phyloP scores from a whole-genome alignment of 2,797 vertebrate genomes.

The Spatula versicolor region DNA sequence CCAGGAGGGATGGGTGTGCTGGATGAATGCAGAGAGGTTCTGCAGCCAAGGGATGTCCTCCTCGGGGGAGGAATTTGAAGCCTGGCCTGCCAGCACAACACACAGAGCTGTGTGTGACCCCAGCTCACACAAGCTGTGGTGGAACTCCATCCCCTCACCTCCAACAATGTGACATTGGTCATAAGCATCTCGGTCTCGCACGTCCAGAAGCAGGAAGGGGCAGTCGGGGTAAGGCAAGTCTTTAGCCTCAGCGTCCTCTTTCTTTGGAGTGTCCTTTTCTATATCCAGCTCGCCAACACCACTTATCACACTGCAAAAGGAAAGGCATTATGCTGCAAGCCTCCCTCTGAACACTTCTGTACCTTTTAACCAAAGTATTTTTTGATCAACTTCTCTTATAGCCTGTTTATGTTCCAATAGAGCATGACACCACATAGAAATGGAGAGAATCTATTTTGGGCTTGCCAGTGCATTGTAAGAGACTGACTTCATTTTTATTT shows the following conservation, averaged over 20 bases:
- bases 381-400: not conserved
- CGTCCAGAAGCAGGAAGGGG: constrained; percentile 93
- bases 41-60: not conserved
- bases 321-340: not conserved
- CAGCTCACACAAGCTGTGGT: not conserved
- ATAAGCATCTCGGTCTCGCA: constrained; percentile 88
- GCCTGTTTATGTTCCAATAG: not conserved
- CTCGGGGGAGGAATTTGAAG: not conserved
- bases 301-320: constrained; percentile 86
- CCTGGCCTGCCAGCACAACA: not conserved
- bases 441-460: not conserved
- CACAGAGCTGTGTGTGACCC: accelerated
- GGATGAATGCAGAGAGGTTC: not conserved
- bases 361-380: accelerated
- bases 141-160: constrained; percentile 75
- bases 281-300: constrained; percentile 91
- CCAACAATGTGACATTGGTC: constrained; percentile 90
- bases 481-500: not conserved
- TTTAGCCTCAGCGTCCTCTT: not conserved
- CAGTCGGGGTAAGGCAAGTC: constrained; percentile 88
- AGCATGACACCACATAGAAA: not conserved
- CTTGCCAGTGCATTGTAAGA: not conserved
- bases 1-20: not conserved
- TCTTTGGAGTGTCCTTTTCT: constrained; percentile 73
- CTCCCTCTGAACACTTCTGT: accelerated